A percentile compares a stretch with the other conserved stretches of the same genome.
Conservation (phyloP, 1,140 invertebrate genomes). For the Meloidogyne floridensis region DNA sequence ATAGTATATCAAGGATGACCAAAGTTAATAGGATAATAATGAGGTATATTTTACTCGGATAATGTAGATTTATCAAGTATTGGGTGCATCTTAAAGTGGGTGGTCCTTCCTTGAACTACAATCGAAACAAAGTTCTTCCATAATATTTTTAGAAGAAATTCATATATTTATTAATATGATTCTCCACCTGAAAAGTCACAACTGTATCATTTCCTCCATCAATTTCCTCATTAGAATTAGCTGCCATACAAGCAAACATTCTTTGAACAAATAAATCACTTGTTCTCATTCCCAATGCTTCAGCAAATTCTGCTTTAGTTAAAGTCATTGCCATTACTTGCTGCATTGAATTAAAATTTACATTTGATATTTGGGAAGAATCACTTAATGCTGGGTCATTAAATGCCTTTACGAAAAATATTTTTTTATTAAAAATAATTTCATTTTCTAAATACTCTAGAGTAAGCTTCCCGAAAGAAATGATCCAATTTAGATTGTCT, state of each 20-base stretch:
- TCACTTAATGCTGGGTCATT: constrained; percentile 53
- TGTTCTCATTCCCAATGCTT: constrained; percentile 90
- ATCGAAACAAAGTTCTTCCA: no score
- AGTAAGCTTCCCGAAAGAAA: constrained; percentile 97
- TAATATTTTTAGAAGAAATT: constrained; percentile 15
- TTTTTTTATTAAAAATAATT: background rate
- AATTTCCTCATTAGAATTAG: constrained; percentile 69
- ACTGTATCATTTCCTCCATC: constrained; percentile 76
- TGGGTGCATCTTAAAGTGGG: no score
- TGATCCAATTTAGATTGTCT: constrained; percentile 90
- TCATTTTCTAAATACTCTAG: constrained; percentile 66
- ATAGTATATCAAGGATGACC: no score
- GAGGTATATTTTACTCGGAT: no score
- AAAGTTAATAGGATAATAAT: no score
- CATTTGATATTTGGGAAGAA: constrained; percentile 22
- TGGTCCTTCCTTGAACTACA: no score
- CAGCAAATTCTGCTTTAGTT: constrained; percentile 92
- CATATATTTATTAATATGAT: constrained; percentile 43
- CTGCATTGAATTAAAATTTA: constrained; percentile 47
- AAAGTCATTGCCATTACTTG: constrained; percentile 67
- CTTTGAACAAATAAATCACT: constrained; percentile 95
- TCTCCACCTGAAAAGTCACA: constrained; percentile 77
- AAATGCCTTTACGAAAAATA: constrained; percentile 51
- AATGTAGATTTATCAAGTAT: no score
- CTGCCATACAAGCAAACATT: constrained; percentile 98